Evolutionary conservation across 2,797 vertebrate genomes (phyloP), one percentile per base, ranked within the genome.

Genomic region (Ateles fusciceps): DNA sequence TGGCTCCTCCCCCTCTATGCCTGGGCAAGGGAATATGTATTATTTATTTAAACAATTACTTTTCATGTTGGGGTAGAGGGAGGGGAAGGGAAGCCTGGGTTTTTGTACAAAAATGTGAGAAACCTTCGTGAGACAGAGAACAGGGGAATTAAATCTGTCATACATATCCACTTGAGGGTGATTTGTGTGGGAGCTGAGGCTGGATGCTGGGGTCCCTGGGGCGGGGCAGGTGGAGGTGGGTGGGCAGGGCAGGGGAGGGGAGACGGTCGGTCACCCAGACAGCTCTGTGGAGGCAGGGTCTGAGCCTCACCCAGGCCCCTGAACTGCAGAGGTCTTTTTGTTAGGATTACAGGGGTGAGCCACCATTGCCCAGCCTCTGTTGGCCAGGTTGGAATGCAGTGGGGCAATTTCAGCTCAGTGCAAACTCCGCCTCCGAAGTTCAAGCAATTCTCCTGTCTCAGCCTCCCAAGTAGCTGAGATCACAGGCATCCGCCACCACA

Each of bases 111-210:
- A 95, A 89, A 86, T 50, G 42, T 91, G 85, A 96, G 83, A 80
- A 11, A 26, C 50, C 76, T 85, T 64, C 83, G 74, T 78, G 89
- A 89, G 91, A 83, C 30, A 64, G n/a, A 92, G 46, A 68, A 87
- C 33, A 22, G 28, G 28, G 64, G 50, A 91, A 96, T 86, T 94
- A 99, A 99, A 99, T 68, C 99, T 99, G 84, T 98, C 99, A 19
- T 99, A 99, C 99, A 98, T 99, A 95, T 98, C 99, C 0, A 98
- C 99, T 39, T 42, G 33, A 36, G 76, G 74, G 42, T 19, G 7
- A 39, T 28, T 76, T 90, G 28, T 68, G 59, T 36, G 46, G 26
- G 30, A 30, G 7, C 57, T 19, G 33, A 4, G 55, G 64, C 57
- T 76, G 55, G 85, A 7, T 0, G 1, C 44, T 4, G 14, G 28